A percentile compares a stretch with the other conserved stretches of the same genome.
phyloP scores from a whole-genome alignment of 1,140 invertebrate species.

The Homalodisca vitripennis region DNA sequence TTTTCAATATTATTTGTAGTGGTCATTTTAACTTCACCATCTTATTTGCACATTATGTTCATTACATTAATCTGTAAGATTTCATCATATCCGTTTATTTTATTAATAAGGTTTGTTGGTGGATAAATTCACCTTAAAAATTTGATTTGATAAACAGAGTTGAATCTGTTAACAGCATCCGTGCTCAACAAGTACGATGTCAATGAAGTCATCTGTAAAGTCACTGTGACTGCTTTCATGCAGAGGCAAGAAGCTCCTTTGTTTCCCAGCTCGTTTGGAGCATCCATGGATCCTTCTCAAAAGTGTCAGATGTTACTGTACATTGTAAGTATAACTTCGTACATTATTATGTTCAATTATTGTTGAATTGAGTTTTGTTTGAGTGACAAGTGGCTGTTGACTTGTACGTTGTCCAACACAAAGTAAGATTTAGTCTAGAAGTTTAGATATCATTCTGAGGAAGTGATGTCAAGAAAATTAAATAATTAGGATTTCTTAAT shows the following conservation, averaged over 20 bases:
- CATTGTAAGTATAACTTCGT: constrained; percentile 37
- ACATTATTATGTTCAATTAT: too few species aligned
- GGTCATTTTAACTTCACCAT: too few species aligned
- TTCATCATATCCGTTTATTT: constrained; percentile 13
- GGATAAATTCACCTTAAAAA: background rate
- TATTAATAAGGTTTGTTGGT: background rate
- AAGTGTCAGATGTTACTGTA: constrained; percentile 37
- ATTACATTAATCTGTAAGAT: background rate
- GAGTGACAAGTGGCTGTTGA: too few species aligned
- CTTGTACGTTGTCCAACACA: too few species aligned
- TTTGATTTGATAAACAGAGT: background rate
- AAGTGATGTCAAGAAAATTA: too few species aligned
- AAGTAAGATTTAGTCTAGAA: too few species aligned
- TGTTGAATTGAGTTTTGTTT: too few species aligned
- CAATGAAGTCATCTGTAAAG: constrained; percentile 27
- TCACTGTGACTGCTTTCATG: constrained; percentile 24
- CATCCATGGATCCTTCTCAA: constrained; percentile 20
- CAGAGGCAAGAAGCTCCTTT: constrained; percentile 8
- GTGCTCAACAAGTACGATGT: constrained; percentile 32
- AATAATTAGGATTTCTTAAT: too few species aligned
- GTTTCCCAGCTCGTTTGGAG: constrained; percentile 31
- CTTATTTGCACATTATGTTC: background rate
- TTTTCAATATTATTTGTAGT: too few species aligned
- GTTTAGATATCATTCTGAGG: too few species aligned
- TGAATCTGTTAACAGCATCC: constrained; percentile 27